Conservation (phyloP, 2,113 vertebrate species). For the Elephas maximus region DNA sequence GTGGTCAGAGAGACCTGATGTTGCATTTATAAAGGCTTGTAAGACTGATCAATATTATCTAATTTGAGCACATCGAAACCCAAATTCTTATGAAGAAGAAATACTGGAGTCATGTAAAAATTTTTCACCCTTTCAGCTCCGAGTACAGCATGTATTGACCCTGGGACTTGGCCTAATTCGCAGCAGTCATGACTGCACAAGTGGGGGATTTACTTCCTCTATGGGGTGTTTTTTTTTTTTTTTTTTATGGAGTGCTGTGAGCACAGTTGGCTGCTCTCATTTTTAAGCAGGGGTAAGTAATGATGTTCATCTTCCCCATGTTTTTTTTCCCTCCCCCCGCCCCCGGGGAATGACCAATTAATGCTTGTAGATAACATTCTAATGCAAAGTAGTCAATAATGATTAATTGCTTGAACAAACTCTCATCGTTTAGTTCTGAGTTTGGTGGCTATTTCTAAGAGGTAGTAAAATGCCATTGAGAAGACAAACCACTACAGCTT, state of each 20-base stretch:
- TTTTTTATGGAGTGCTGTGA: not conserved
- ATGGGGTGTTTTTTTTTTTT: too few relatives aligned
- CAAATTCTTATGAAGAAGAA: slow-evolving; percentile 26
- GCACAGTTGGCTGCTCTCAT: not conserved
- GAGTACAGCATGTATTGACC: not conserved
- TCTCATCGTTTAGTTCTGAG: not conserved
- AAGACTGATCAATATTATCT: not conserved
- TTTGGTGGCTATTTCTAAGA: not conserved
- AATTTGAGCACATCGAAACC: not conserved
- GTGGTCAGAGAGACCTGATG: not conserved
- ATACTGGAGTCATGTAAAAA: not conserved
- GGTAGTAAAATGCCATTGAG: not conserved
- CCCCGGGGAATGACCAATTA: slow-evolving; percentile 40
- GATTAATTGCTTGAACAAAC: not conserved
- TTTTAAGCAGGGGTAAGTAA: not conserved
- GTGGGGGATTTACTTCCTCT: not conserved
- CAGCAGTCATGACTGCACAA: rapidly evolving
- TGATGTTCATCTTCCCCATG: not conserved
- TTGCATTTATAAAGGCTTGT: slow-evolving; percentile 36
- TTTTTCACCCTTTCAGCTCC: not conserved
- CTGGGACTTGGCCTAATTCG: not conserved
- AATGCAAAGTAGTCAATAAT: slow-evolving; percentile 13
- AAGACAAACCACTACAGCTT: not conserved
- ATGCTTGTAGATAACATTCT: not conserved
- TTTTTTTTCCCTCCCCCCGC: not conserved